Percentiles rank a stretch among this genome's conserved stretches.
Conservation (phyloP, 2,888 invertebrate species). For the Heliconius sara region DNA sequence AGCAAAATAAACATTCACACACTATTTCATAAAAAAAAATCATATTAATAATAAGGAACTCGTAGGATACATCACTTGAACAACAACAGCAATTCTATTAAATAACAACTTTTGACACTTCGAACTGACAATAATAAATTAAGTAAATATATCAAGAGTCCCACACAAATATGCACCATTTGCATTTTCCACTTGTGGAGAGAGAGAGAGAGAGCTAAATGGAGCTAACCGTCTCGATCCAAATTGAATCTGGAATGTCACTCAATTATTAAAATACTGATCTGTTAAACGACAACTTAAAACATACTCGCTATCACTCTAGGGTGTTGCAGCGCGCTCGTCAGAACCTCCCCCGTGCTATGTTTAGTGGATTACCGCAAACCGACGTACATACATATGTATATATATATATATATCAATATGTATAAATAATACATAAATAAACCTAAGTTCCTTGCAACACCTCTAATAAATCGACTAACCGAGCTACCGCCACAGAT, state of each 20-base stretch:
- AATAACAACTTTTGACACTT: conserved; percentile 54
- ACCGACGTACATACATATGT: conserved; percentile 51
- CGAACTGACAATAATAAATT: conserved; percentile 59
- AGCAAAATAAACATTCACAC: conserved; percentile 43
- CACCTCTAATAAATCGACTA: conserved; percentile 60
- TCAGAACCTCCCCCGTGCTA: conserved; percentile 11
- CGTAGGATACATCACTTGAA: conserved; percentile 52
- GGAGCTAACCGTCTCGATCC: conserved; percentile 46
- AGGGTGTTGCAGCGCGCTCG: conserved; percentile 65
- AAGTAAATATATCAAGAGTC: conserved; percentile 34
- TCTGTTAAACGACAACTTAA: conserved; percentile 77
- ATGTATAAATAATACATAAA: conserved; percentile 40
- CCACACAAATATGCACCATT: conserved; percentile 46
- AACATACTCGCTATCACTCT: conserved; percentile 64
- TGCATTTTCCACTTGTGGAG: conserved; percentile 38
- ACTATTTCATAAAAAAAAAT: conserved; percentile 43
- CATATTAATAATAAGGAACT: conserved; percentile 56
- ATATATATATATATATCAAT: conserved; percentile 27
- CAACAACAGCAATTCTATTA: conserved; percentile 53
- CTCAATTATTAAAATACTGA: conserved; percentile 83
- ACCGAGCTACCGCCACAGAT: conserved; percentile 57
- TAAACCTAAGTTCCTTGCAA: conserved; percentile 69
- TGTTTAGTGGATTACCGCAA: conserved; percentile 51
- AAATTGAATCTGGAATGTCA: conserved; percentile 79
- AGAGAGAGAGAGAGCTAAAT: conserved; percentile 53